Percentiles rank a stretch among this genome's conserved stretches.
Evolutionary conservation across 2,797 vertebrate genomes (phyloP).

Genomic region (Arrhamphus sclerolepis): DNA sequence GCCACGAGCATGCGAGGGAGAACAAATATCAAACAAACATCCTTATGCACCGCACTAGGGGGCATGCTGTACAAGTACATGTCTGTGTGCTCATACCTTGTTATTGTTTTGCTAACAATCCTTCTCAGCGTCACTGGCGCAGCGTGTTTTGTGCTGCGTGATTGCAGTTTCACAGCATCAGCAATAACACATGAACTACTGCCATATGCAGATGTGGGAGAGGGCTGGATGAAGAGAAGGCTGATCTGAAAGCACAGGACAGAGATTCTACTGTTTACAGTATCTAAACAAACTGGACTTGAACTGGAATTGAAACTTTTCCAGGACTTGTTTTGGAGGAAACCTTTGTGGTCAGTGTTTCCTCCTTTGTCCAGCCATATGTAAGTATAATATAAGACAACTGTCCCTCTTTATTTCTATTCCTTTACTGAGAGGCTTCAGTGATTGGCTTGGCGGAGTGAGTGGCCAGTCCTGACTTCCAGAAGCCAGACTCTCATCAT

Average conservation of each 20-base stretch:
- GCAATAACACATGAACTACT: conserved; percentile 69
- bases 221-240: conserved; percentile 42
- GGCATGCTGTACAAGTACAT: conserved; percentile 57
- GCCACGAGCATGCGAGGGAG: background rate
- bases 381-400: conserved; percentile 43
- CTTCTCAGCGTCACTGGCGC: conserved; percentile 57
- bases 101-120: conserved; percentile 69
- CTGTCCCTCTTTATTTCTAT: conserved; percentile 5
- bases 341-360: conserved; percentile 18
- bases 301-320: conserved; percentile 21
- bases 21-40: conserved; percentile 17
- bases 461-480: conserved; percentile 44
- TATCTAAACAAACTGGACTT: conserved; percentile 43
- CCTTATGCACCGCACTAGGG: conserved; percentile 56
- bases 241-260: conserved; percentile 46
- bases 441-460: no score
- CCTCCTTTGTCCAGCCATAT: conserved; percentile 29
- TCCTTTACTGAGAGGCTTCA: conserved; percentile 3
- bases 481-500: conserved; percentile 57
- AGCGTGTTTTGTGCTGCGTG: conserved; percentile 68
- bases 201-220: conserved; percentile 59
- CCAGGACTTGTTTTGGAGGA: conserved; percentile 27
- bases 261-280: conserved; percentile 21
- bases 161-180: conserved; percentile 76
- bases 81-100: conserved; percentile 35